Conservation (phyloP, 2,797 vertebrate species). For the Enteromius unitaeniatus region DNA sequence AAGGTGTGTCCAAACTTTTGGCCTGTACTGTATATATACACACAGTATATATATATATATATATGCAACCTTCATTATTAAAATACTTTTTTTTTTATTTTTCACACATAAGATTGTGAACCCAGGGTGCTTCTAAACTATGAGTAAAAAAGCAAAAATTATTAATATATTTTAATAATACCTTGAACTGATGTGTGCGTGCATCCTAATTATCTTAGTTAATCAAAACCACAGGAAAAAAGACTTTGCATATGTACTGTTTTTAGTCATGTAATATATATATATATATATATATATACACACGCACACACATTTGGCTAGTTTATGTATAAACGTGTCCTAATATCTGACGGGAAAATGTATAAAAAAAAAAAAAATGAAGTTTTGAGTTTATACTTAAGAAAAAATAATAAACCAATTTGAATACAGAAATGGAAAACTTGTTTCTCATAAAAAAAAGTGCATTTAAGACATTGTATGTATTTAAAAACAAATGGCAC, state of each 20-base stretch:
- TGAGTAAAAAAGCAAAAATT: neutral
- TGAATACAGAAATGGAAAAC: neutral
- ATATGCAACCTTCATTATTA: too few species aligned
- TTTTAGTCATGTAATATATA: too few species aligned
- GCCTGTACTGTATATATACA: too few species aligned
- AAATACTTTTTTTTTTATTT: neutral
- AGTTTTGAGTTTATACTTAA: neutral
- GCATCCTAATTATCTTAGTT: neutral
- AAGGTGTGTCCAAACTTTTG: too few species aligned
- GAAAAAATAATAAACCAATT: neutral
- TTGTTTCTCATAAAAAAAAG: neutral
- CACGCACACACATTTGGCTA: too few species aligned
- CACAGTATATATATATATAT: too few species aligned
- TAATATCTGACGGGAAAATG: too few species aligned
- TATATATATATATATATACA: too few species aligned
- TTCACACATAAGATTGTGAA: neutral
- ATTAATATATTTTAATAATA: neutral
- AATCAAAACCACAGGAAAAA: neutral
- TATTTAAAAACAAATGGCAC: neutral
- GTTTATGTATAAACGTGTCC: too few species aligned
- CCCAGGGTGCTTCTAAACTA: neutral
- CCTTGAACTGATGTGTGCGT: neutral
- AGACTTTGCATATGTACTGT: too few species aligned
- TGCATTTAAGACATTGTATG: neutral
- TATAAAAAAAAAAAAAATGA: too few species aligned